Evolutionary conservation across 1,140 invertebrate species (phyloP), one percentile per base, ranked within the genome.

Genomic region (Zaprionus africanus): DNA sequence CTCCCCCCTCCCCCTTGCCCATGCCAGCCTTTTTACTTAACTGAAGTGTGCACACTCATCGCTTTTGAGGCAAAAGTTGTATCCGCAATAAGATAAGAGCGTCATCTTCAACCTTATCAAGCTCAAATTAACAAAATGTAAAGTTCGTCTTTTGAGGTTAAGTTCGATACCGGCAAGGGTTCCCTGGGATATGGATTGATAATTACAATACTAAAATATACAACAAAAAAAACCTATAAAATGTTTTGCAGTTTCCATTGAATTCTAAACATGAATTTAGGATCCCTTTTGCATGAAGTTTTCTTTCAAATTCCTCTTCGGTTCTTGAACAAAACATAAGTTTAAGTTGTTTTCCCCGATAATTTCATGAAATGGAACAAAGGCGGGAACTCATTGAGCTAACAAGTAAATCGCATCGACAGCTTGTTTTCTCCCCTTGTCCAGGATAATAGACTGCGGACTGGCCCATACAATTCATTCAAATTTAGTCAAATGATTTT

Each of bases 401-500:
- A 54, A 46, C 60, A 49, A 28, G 24, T 34, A 56, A 41, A 15
- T 59, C 15, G 34, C 31, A 31, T 49, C 28, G 41, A 62, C 26
- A 62, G n/a, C 36, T 51, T 24, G 46, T 51, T 51, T 24, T 46
- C 46, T 24, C 19, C 46, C 46, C 34, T 24, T 19, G 34, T 59
- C 28, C 26, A 17, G 26, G 54, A 19, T 58, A 58, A 19, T 58
- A 36, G 28, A 58, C 17, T 58, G 15, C 31, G 17, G 56, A 51
- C 28, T 34, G 17, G 53, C 51, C 34, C 51, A 41, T 51, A 24
- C 59, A 54, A 41, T 31, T 59, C 49, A 58, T 72, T 59, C 15
- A 72, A 72, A 38, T 63, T 72, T 65, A 41, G 68, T 63, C 51
- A 70, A 70, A 70, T 71, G 41, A 59, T 66, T 72, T 72, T 66